Evolutionary conservation across 2,888 invertebrate species (phyloP), one percentile per base, ranked within the genome.

Genomic region (Drosophila affinis): DNA sequence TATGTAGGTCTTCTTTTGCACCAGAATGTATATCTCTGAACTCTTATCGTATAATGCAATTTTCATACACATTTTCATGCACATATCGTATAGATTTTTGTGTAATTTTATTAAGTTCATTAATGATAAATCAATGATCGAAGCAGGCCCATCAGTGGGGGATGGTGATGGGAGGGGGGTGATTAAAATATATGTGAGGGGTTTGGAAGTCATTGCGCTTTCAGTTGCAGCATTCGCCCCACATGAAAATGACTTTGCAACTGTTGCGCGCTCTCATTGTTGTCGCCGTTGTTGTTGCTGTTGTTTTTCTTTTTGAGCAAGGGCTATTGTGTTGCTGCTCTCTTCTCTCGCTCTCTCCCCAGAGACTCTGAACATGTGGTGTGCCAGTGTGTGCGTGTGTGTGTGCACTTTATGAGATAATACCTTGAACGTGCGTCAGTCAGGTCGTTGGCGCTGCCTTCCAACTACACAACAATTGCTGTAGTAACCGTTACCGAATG

Each of bases 351-450:
- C 21, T 45, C 24, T 14, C 39, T 9, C 12, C n/a, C 52, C 39
- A 29, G 39, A 14, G 14, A 39, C 39, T 6, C 2, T 14, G 4
- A 14, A 14, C 39, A 14, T 39, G 39, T 34, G 34, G 5, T 14
- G 34, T 34, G 29, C 56, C 39, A 51, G 48, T 68, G 34, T 45
- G 48, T 63, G 27, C 52, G 46, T 32, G 29, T 54, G 12, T 55
- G 17, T 27, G 54, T 67, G 61, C 59, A 62, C 63, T 73, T 72
- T 86, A 79, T 88, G 86, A 85, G 86, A 86, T 86, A 86, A 88
- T 86, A 88, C 86, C 86, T 86, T 86, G 86, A 89, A 88, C 85
- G 87, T 85, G 86, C 86, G 88, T 77, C 86, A 85, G 78, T 63
- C 85, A 86, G 86, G 88, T 79, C 86, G 87, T 85, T 87, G 79